phyloP scores from a whole-genome alignment of 2,797 vertebrate genomes.

The Gymnocypris eckloni region DNA sequence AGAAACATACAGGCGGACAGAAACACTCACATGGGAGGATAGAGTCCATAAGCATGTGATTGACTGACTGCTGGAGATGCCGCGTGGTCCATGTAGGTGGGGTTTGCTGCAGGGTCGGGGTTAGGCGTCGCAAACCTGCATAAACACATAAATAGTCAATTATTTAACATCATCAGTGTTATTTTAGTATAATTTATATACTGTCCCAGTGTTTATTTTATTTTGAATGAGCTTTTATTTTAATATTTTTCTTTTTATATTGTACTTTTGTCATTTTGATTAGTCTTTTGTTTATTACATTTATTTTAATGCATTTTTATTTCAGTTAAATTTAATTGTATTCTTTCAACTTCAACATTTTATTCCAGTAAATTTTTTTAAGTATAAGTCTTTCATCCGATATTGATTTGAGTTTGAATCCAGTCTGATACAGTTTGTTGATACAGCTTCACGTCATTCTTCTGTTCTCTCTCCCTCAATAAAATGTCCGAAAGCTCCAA shows the following conservation, averaged over 20 bases:
- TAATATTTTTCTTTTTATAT: neutral
- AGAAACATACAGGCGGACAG: neutral
- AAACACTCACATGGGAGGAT: conserved; percentile 81
- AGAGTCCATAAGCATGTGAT: conserved; percentile 81
- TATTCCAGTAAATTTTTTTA: neutral
- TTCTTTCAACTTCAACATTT: neutral
- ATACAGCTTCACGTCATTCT: neutral
- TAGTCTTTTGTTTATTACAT: neutral
- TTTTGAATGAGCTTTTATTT: neutral
- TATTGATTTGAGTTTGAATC: neutral
- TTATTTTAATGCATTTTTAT: neutral
- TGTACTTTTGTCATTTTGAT: neutral
- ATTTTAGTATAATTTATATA: neutral
- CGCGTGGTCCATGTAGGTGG: conserved; percentile 88
- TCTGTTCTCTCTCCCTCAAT: neutral
- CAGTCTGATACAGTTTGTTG: neutral
- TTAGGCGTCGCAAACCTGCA: conserved; percentile 80
- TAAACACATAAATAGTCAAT: conserved; percentile 27
- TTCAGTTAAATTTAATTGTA: neutral
- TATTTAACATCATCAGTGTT: neutral
- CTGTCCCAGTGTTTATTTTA: neutral
- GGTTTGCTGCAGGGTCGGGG: conserved; percentile 73
- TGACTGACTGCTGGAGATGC: conserved; percentile 83
- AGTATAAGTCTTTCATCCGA: neutral
- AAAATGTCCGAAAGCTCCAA: neutral